These are phyloP conservation scores for Muntiacus muntjak DNA, from an alignment of 2,113 vertebrate species.

Conservation along the genomic window DNA sequence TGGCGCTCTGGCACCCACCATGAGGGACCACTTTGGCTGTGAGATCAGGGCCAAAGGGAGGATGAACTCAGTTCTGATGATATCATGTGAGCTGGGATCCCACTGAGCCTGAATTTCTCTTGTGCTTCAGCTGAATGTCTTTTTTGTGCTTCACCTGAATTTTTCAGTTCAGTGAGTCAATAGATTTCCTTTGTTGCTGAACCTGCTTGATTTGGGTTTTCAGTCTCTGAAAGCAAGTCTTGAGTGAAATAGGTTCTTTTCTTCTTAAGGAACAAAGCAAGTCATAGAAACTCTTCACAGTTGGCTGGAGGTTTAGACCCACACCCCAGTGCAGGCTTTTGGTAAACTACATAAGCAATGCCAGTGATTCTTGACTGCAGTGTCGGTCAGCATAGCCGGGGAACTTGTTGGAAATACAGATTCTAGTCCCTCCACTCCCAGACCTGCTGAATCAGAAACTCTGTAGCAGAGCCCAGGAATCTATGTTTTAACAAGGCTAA, in stretches of 20 bases:
- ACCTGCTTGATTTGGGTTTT: not conserved
- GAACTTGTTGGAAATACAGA: not conserved
- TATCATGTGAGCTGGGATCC: not conserved
- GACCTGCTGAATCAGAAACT: not conserved
- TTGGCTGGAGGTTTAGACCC: not conserved
- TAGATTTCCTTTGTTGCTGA: not conserved
- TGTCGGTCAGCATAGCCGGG: fast-evolving
- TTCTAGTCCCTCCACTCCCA: fast-evolving
- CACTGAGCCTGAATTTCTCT: not conserved
- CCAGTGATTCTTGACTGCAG: not conserved
- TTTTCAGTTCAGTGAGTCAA: not conserved
- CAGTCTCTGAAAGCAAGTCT: not conserved
- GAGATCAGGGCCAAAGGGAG: not conserved
- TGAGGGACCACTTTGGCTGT: not conserved
- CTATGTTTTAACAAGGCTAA: not conserved
- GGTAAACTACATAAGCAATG: not conserved
- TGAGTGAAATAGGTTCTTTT: not conserved
- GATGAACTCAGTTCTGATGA: not conserved
- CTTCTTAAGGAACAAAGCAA: not conserved
- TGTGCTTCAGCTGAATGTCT: not conserved
- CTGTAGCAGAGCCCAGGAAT: not conserved
- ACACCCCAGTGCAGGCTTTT: not conserved
- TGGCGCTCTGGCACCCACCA: not conserved
- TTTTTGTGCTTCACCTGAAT: not conserved
- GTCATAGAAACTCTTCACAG: not conserved